A percentile compares a stretch with the other conserved stretches of the same genome.
Evolutionary conservation across 2,113 vertebrate species (phyloP).

Genomic region (Stegostoma tigrinum): DNA sequence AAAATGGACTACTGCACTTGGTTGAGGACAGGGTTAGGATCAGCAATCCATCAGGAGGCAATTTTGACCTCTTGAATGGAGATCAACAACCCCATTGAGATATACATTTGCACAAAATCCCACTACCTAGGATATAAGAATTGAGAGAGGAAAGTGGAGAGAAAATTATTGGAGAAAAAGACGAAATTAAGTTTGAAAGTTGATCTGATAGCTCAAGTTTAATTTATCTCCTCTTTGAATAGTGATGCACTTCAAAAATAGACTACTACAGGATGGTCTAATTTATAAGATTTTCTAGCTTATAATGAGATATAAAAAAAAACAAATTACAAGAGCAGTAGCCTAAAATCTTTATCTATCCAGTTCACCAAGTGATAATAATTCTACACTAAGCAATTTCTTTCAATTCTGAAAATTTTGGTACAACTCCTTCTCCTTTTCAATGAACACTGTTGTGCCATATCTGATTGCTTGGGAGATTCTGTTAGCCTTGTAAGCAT

Average conservation of each 20-base stretch:
- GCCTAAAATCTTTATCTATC: neutral
- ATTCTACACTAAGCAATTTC: neutral
- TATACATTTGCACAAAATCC: neutral
- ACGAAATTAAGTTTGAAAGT: neutral
- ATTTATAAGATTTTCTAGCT: neutral
- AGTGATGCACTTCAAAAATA: neutral
- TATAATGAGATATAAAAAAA: neutral
- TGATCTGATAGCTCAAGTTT: neutral
- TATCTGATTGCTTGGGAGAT: neutral
- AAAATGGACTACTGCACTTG: neutral
- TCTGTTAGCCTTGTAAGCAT: neutral
- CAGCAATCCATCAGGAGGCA: neutral
- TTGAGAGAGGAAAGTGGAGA: neutral
- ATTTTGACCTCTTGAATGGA: neutral
- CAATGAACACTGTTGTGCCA: neutral
- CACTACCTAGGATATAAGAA: neutral
- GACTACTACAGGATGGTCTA: neutral
- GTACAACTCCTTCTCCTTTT: neutral
- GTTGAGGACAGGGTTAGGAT: neutral
- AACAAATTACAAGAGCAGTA: neutral
- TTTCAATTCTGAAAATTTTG: neutral
- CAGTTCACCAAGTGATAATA: neutral
- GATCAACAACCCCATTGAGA: neutral
- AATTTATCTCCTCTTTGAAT: neutral
- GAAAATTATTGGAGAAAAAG: neutral